Base-by-base conservation (phyloP, 2,888 invertebrate genomes). In the Ichneumoninae sp. region DNA sequence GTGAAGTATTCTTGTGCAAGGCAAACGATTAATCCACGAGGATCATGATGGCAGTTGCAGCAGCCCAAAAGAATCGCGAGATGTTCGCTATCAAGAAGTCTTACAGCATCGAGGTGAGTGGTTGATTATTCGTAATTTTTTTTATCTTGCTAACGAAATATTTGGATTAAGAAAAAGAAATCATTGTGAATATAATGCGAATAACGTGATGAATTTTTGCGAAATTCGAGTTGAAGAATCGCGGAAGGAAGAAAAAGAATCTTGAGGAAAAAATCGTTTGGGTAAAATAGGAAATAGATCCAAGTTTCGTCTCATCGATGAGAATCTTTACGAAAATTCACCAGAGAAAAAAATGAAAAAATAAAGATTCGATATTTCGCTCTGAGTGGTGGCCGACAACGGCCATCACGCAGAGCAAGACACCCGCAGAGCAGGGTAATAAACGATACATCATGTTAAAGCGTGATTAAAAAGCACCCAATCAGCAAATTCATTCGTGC, bases 21-120 rank as follows among this genome's bases (percentile, higher is more conserved):
- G 52, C 69, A 70, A 65, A 77, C 47, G 33, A 22, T 40, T 33
- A 16, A 60, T 50, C 47, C 10, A 75, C 10, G 68, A 54, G 76
- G 79, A 87, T 85, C 89, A 96, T 95, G 95, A 97, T 97, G 96
- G 97, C 97, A 94, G 97, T 97, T 93, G 97, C 97, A 94, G 97
- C 97, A 94, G 97, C 97, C 88, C 97, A 98, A 95, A 98, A 98
- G 95, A 98, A 97, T 95, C 97, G 98, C 94, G 98, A 98, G 95
- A 97, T 98, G 97, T 98, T 98, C 96, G 98, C 98, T 94, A 98
- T 98, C 95, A 98, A 98, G 95, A 98, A 98, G 94, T 98, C 98
- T 89, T 98, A 98, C 96, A 98, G 98, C 95, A 98, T 98, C 94
- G 98, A 98, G 97, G 98, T 98, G 95, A 96, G 97, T 91, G 54